These are phyloP conservation scores for Chaitophorus viminalis DNA, from an alignment of 2,888 invertebrate genomes.

Conservation along the genomic window DNA sequence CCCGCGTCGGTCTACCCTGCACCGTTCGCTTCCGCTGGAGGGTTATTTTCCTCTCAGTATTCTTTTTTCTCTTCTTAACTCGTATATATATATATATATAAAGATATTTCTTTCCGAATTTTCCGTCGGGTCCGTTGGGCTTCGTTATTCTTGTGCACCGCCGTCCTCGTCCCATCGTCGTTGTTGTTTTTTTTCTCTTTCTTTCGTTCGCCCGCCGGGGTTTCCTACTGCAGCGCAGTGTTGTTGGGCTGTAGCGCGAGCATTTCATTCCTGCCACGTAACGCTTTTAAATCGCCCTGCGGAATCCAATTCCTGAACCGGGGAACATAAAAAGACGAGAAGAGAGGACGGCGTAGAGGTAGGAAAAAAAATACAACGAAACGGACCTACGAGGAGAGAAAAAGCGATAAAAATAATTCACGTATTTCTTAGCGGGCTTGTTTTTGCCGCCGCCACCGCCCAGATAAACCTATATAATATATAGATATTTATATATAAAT, in stretches of 20 bases:
- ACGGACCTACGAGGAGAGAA: slow-evolving; percentile 50
- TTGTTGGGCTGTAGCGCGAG: neutral
- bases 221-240: neutral
- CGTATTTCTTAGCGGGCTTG: slow-evolving; percentile 60
- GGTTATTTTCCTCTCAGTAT: slow-evolving; percentile 57
- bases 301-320: slow-evolving; percentile 57
- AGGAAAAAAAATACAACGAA: slow-evolving; percentile 14
- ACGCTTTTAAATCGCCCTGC: slow-evolving; percentile 61
- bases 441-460: slow-evolving; percentile 37
- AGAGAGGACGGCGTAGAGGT: neutral
- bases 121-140: slow-evolving; percentile 49
- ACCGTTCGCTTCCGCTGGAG: slow-evolving; percentile 43
- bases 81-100: neutral
- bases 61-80: slow-evolving; percentile 61
- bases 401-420: slow-evolving; percentile 60
- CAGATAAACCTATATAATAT: slow-evolving; percentile 50
- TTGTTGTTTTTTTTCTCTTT: slow-evolving; percentile 67
- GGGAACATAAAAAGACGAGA: slow-evolving; percentile 38
- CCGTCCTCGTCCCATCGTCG: slow-evolving; percentile 38
- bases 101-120: slow-evolving; percentile 57
- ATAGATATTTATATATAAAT: slow-evolving; percentile 8
- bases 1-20: slow-evolving; percentile 63
- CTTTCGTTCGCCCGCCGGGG: slow-evolving; percentile 65
- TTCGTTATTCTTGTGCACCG: slow-evolving; percentile 18
- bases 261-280: slow-evolving; percentile 61